Evolutionary conservation across 2,888 invertebrate species (phyloP), one percentile per base, ranked within the genome.

Genomic region (Polymixis flavicincta): DNA sequence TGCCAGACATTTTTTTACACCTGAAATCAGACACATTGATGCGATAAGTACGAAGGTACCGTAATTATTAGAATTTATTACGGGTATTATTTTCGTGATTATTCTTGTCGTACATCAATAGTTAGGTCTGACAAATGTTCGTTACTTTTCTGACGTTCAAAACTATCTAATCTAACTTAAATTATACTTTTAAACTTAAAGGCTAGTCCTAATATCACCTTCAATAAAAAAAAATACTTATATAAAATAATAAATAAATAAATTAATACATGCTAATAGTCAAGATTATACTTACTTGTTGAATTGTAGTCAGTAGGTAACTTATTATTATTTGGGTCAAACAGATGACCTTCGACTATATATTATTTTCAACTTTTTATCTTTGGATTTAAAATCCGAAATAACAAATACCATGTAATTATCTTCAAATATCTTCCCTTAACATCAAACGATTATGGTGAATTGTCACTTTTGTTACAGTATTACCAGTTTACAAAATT

Each of bases 271-370:
- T 71, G 48, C 28, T 64, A 71, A 71, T 71, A 71, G 45, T 71
- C 71, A 71, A 71, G 71, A 71, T 71, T 71, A 71, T 71, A 71
- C 71, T 71, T 70, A 70, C 70, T 70, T 70, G 70, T 70, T 69
- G 69, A 32, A 70, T 70, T 70, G 70, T 70, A 70, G 70, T 70
- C 70, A 70, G 42, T 70, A 70, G 70, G 70, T 70, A 70, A 70
- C 70, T 70, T 70, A 70, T 19, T 70, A 70, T 45, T 48, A 42
- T 61, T 70, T 70, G 70, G 70, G 70, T 70, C 70, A 70, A 70
- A 70, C 70, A 70, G 70, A 25, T 70, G 70, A 70, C 60, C 70
- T 70, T 70, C 70, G 70, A 70, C 70, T 70, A 70, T 70, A 70
- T 70, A 70, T 22, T 70, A 70, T 70, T 70, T 70, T 8, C 59